Base-by-base conservation (phyloP, 2,888 invertebrate species). In the Frankliniella intonsa region DNA sequence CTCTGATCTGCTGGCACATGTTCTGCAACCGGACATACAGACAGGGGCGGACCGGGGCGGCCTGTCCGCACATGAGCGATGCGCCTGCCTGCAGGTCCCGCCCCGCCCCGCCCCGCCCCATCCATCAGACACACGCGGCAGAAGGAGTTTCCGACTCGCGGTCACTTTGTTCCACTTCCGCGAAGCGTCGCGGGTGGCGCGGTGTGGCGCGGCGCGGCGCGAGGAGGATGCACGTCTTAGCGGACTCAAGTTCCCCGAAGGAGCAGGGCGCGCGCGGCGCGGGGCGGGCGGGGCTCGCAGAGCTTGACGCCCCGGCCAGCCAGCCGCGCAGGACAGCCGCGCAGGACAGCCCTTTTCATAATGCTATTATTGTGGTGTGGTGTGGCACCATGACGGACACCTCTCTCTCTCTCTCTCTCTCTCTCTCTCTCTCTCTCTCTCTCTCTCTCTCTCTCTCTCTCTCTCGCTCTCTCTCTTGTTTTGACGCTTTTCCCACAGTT, bases 401-500 rank as follows among this genome's bases (percentile, higher is more conserved):
- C n/a, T 12, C 69, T 76, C n/a, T n/a, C n/a, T n/a, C n/a, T n/a
- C n/a, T n/a, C n/a, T n/a, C n/a, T n/a, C n/a, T n/a, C n/a, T n/a
- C n/a, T n/a, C n/a, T n/a, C n/a, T n/a, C n/a, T n/a, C n/a, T n/a
- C n/a, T n/a, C n/a, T n/a, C n/a, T n/a, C n/a, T n/a, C n/a, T n/a
- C n/a, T n/a, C n/a, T n/a, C n/a, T n/a, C n/a, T n/a, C n/a, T n/a
- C n/a, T n/a, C n/a, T n/a, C n/a, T n/a, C n/a, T n/a, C n/a, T n/a
- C n/a, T n/a, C n/a, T n/a, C n/a, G n/a, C n/a, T n/a, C n/a, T n/a
- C n/a, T n/a, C 62, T 62, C 62, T 25, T 76, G 69, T 76, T 76
- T 76, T 76, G 69, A 76, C 69, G 69, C 69, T 76, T 76, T 76
- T 76, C 69, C 69, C 69, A 25, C 69, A 76, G 69, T 76, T 76